Base-by-base conservation (phyloP, 2,113 vertebrate genomes). In the Neolamprologus tretocephalus region DNA sequence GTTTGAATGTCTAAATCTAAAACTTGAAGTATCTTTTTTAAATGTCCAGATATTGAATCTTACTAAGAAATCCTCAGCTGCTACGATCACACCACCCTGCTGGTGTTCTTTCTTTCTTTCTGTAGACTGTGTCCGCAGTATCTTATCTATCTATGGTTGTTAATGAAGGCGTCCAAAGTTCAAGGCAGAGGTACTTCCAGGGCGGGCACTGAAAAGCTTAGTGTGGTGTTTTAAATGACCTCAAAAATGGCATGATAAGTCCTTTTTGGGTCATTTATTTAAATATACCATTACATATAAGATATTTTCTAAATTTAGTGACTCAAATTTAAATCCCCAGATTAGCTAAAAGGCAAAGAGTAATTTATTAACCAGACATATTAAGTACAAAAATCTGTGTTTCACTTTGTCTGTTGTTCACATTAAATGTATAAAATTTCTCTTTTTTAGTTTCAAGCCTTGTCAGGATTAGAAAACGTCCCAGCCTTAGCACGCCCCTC, bases 71-170 rank as follows among this genome's bases (percentile, higher is more conserved):
- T n/a, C 3, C 33, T 79, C 40, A 3, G 37, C 37, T 26, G 37
- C 19, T 23, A 45, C 5, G 4, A 16, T 45, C 13, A 45, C 21
- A 78, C 26, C 35, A 2, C n/a, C 5, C 1, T 80, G 13, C 37
- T 10, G 28, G 4, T 28, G 3, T 2, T 51, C 16, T 42, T 13
- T 21, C 8, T 55, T 68, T 37, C 33, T 35, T 81, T 17, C 2
- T 1, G 2, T 31, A 10, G 7, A 21, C 14, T 10, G 7, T 37
- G 9, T 31, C 79, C 31, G 37, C 5, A 49, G n/a, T 54, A 31
- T 82, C 35, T 90, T 92, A 90, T 93, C 89, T 82, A 47, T 82
- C 37, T 89, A 57, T 42, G 35, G 61, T 53, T 82, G 19, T 55
- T 51, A 37, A 66, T 81, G 5, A 55, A 33, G 78, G 16, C 8